Conservation (phyloP, 2,113 vertebrate species). For the Ivindomyrus marchei region DNA sequence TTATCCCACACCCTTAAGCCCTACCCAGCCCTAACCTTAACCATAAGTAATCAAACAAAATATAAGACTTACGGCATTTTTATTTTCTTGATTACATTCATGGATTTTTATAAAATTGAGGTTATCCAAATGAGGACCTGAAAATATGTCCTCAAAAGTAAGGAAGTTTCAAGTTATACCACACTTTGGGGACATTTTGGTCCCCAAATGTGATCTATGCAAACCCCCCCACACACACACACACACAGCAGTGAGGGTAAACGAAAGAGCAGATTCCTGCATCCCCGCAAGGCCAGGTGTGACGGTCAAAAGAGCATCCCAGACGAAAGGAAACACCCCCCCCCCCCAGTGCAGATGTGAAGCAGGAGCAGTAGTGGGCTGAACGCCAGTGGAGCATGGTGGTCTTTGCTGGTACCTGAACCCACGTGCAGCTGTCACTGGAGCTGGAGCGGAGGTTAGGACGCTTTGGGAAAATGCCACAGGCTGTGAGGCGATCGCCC, state of each 20-base stretch:
- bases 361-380: background rate
- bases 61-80: too few species aligned
- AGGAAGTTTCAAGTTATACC: too few species aligned
- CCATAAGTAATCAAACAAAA: too few species aligned
- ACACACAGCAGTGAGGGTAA: background rate
- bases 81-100: too few species aligned
- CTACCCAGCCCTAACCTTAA: too few species aligned
- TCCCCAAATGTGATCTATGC: too few species aligned
- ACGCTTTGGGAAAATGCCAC: background rate
- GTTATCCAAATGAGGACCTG: too few species aligned
- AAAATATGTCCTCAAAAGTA: too few species aligned
- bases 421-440: background rate
- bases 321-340: background rate
- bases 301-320: background rate
- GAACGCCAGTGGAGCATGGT: background rate
- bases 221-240: background rate
- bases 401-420: background rate
- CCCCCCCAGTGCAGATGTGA: background rate
- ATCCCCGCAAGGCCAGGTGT: background rate
- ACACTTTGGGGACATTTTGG: too few species aligned
- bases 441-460: background rate
- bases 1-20: slow-evolving; percentile 40
- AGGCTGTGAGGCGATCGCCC: background rate
- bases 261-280: background rate
- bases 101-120: too few species aligned